Evolutionary conservation across 2,888 invertebrate genomes (phyloP).

Genomic region (Thysanoteuthis rhombus): DNA sequence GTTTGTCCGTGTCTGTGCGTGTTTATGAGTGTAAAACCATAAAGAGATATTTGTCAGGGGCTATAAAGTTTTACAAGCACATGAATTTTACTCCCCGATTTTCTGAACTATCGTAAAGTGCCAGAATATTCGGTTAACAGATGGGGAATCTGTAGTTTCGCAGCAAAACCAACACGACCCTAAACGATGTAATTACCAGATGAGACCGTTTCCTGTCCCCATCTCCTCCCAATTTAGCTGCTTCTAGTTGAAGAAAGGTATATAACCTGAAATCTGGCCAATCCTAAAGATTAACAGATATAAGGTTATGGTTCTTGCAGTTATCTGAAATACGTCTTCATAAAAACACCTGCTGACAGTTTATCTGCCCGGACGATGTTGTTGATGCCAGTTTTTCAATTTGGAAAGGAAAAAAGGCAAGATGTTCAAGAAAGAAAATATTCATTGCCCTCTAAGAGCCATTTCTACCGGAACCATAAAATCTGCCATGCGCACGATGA

Average conservation of each 20-base stretch:
- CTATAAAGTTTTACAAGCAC: no score
- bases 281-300: background rate
- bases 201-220: background rate
- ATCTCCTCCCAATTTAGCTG: background rate
- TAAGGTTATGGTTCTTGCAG: background rate
- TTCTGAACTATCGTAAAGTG: background rate
- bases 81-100: no score
- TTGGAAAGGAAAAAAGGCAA: background rate
- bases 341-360: background rate
- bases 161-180: background rate
- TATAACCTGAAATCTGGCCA: background rate
- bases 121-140: background rate
- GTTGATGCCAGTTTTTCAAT: background rate
- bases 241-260: background rate
- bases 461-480: background rate
- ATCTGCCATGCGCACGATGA: background rate
- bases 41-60: no score
- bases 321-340: background rate
- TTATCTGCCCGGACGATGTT: background rate
- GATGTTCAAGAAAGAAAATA: background rate
- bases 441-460: background rate
- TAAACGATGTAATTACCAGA: background rate
- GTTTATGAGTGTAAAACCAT: no score
- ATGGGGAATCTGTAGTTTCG: background rate
- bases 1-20: no score